Base-by-base conservation (phyloP, 2,797 vertebrate genomes). In the Chloroceryle inda region DNA sequence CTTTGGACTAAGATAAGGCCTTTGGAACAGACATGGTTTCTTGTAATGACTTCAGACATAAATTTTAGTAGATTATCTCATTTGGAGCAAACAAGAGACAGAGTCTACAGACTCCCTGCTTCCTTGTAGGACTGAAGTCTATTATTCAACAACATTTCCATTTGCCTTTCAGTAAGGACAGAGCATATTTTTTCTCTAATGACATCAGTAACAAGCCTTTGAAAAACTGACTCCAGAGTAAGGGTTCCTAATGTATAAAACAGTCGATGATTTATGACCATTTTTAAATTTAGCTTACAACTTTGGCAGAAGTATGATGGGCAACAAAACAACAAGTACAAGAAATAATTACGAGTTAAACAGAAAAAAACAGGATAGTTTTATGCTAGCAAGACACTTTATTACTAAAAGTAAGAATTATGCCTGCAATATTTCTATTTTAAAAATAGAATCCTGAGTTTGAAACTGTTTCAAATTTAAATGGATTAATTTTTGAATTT, bases 11-110 rank as follows among this genome's bases (percentile, higher is more conserved):
- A 84, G n/a, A 90, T 50, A 74, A 3, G 12, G 45, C 69, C 58
- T 91, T 87, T 85, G 56, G 72, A 94, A 42, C 19, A 93, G 92
- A 92, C 40, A 50, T 45, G 31, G 26, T 16, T 92, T 85, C 68
- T 85, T 68, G 29, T 83, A 94, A 93, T 93, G 78, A 92, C 72
- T 92, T 75, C 84, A 91, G 81, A 71, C 75, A 91, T 85, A 89
- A 91, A 93, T 91, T 83, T 85, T 67, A 88, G 86, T 18, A 64
- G 81, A 89, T 96, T 89, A 96, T 74, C 78, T 94, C 84, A 95
- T 96, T 87, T 89, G 40, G 26, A 96, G 33, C 49, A 91, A 93
- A 87, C 11, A 66, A 63, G 71, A 92, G 80, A 82, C 80, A 83
- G 50, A 85, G 88, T 18, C 68, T 71, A 91, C 56, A 83, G 91